These are phyloP conservation scores for Trachymyrmex cornetzi DNA, from an alignment of 1,140 invertebrate genomes.

Conservation along the genomic window DNA sequence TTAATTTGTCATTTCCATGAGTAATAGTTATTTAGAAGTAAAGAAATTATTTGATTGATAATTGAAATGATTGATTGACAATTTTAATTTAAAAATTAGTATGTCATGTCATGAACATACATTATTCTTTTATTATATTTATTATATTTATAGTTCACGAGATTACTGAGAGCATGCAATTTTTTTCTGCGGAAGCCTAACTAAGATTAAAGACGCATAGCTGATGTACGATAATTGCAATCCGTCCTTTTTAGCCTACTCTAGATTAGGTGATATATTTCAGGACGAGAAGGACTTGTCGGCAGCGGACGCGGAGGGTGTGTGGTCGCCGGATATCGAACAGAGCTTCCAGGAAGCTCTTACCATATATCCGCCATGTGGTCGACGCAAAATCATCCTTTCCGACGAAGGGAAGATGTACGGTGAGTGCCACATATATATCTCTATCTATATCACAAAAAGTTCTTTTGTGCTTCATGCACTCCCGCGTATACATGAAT, in stretches of 20 bases:
- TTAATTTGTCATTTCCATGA: not conserved
- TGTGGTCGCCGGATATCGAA: slow-evolving; percentile 99
- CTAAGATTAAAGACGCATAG: not conserved
- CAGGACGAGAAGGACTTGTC: slow-evolving; percentile 96
- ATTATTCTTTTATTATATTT: not conserved
- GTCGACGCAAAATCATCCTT: slow-evolving; percentile 99
- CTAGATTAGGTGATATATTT: slow-evolving; percentile 73
- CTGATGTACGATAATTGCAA: slow-evolving; percentile 30
- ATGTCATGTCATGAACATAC: not conserved
- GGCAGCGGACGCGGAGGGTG: slow-evolving; percentile 98
- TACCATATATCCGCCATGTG: slow-evolving; percentile 99
- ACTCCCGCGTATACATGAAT: not conserved
- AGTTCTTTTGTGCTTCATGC: not conserved
- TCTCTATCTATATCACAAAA: not conserved
- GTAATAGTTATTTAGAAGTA: not conserved
- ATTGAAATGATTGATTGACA: not conserved
- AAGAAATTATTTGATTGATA: not conserved
- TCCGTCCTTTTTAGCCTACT: not conserved
- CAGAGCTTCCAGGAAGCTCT: slow-evolving; percentile 99
- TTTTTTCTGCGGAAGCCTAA: not conserved
- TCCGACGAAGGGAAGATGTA: slow-evolving; percentile 99
- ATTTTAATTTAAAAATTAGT: not conserved
- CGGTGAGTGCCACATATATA: slow-evolving; percentile 93
- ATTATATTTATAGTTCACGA: not conserved
- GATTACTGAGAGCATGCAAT: not conserved